These are phyloP conservation scores for Machimus atricapillus DNA, from an alignment of 2,888 invertebrate genomes.

Conservation along the genomic window DNA sequence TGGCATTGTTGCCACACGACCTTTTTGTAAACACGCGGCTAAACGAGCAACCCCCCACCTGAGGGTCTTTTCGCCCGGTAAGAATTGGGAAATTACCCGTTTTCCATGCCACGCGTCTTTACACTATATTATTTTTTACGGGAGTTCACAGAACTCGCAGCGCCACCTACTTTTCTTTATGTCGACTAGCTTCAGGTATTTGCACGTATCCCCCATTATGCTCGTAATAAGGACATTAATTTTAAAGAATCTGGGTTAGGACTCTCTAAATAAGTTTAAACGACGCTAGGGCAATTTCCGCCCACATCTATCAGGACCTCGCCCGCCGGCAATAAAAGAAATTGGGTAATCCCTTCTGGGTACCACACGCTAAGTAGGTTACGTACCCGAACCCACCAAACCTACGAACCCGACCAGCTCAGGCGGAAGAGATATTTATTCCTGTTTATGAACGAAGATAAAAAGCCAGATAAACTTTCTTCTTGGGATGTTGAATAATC, in stretches of 20 bases:
- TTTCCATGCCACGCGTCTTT: constrained; percentile 21
- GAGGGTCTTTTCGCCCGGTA: background rate
- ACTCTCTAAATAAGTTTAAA: constrained; percentile 18
- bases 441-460: constrained; percentile 28
- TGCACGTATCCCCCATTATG: constrained; percentile 15
- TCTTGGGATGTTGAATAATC: constrained; percentile 20
- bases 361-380: constrained; percentile 12
- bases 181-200: background rate
- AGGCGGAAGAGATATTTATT: constrained; percentile 11
- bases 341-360: constrained; percentile 14
- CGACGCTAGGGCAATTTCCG: background rate
- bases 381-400: background rate
- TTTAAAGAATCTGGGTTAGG: constrained; percentile 31
- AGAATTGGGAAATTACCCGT: background rate
- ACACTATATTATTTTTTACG: background rate
- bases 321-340: constrained; percentile 18
- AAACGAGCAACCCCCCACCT: background rate
- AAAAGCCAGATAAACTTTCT: constrained; percentile 18
- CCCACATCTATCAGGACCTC: constrained; percentile 3
- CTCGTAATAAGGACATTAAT: constrained; percentile 16
- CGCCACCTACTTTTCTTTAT: background rate
- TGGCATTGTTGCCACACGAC: constrained; percentile 20
- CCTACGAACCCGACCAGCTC: background rate
- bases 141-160: background rate
- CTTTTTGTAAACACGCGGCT: constrained; percentile 14